Base-by-base conservation (phyloP, 2,888 invertebrate species). In the Artemia sp. region DNA sequence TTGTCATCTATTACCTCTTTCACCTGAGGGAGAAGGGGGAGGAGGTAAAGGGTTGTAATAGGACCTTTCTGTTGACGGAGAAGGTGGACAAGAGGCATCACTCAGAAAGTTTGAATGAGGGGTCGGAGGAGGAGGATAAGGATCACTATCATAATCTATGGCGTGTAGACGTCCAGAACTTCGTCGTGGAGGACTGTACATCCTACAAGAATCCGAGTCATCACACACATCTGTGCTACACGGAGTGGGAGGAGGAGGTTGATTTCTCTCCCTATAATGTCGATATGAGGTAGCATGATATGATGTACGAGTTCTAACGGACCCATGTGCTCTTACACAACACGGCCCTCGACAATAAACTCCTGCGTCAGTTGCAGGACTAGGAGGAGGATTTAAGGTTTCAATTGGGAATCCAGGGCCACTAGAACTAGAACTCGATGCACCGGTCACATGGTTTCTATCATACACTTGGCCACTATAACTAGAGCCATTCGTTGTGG, bases 171-270 rank as follows among this genome's bases (percentile, higher is more conserved):
- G 67, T 52, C 67, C 24, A 24, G 52, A 51, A 14, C 51, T 58
- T 12, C 53, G 38, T 11, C 24, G n/a, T 14, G 68, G 71, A 9
- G 67, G 68, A 12, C 67, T 68, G 68, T 66, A 67, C 50, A 51
- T 71, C 66, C 38, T n/a, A 9, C 38, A 12, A 53, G 85, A 86
- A 76, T 91, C 91, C 50, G 89, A 89, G 78, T 91, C 91, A 78
- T 92, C 90, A 75, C 92, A 93, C 73, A 93, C 90, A 74, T 94
- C 94, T 52, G 94, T 93, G 73, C 91, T 91, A 77, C 92, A 94
- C 0, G 94, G 94, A 38, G 94, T 94, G 12, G 93, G 93, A 51
- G 93, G 94, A 9, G 93, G 93, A 0, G 91, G 90, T 78, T 89
- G 88, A 79, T 86, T 87, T 72, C 71, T 64, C 68, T 66, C 70